Percentiles rank a stretch among this genome's conserved stretches.
Evolutionary conservation across 2,888 invertebrate genomes (phyloP).

Genomic region (Drosophila paranaensis): DNA sequence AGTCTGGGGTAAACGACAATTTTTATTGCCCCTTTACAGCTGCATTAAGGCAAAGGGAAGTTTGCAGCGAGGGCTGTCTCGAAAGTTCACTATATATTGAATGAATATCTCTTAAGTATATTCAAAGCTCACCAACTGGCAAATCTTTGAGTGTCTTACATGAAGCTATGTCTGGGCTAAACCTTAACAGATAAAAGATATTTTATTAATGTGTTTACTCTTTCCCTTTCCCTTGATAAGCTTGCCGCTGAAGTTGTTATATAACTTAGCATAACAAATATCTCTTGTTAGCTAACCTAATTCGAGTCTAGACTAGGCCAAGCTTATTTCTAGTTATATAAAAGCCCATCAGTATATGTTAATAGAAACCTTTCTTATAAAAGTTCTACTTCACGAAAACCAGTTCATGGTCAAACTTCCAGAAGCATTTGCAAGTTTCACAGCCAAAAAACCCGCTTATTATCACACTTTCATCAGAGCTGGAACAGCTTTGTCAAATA

Average conservation of each 20-base stretch:
- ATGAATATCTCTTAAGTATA: background rate
- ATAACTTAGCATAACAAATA: background rate
- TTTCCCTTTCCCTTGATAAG: no score
- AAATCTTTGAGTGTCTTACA: no score
- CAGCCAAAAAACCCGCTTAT: background rate
- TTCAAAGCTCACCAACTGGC: background rate
- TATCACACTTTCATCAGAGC: background rate
- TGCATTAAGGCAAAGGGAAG: conserved; percentile 13
- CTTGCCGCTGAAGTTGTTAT: no score
- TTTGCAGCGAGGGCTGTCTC: conserved; percentile 25
- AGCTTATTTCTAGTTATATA: background rate
- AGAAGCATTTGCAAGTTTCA: no score
- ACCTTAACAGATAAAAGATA: no score
- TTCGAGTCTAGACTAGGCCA: background rate
- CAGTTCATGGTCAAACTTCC: background rate
- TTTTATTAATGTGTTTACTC: no score
- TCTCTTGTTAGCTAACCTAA: background rate
- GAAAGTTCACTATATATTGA: background rate
- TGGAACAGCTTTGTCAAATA: background rate
- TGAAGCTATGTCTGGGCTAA: no score
- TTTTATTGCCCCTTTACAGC: conserved; percentile 37
- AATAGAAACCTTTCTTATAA: background rate
- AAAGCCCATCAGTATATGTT: background rate
- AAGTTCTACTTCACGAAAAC: background rate
- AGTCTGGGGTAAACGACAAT: conserved; percentile 6